These are phyloP conservation scores for Tauraco hartlaubi DNA, from an alignment of 2,797 vertebrate genomes.

Conservation along the genomic window DNA sequence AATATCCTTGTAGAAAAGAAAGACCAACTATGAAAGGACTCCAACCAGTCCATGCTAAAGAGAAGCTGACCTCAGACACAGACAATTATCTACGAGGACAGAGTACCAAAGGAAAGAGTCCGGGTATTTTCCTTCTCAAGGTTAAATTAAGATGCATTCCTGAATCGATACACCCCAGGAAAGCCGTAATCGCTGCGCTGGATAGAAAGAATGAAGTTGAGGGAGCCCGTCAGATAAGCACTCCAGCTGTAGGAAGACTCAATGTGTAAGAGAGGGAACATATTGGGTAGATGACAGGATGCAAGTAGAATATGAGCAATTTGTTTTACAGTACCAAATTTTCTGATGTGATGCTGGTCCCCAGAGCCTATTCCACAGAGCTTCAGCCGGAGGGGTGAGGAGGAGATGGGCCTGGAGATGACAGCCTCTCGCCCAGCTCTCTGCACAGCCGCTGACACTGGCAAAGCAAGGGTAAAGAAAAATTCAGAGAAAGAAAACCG, in stretches of 20 bases:
- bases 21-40: neutral
- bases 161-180: neutral
- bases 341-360: neutral
- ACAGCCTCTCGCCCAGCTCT: neutral
- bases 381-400: neutral
- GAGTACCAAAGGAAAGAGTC: neutral
- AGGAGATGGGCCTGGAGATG: neutral
- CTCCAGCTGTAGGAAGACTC: neutral
- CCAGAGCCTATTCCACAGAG: neutral
- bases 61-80: neutral
- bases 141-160: neutral
- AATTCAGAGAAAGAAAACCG: neutral
- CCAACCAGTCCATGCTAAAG: neutral
- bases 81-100: neutral
- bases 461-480: neutral
- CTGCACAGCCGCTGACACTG: neutral
- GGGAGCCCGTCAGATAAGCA: neutral
- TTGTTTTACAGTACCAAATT: neutral
- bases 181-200: neutral
- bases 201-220: neutral
- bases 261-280: neutral
- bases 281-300: neutral
- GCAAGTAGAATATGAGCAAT: accelerated
- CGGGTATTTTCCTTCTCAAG: neutral
- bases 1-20: neutral